A percentile compares a stretch with the other conserved stretches of the same genome.
phyloP scores from a whole-genome alignment of 2,113 vertebrate genomes.

The Myrmecobius fasciatus region DNA sequence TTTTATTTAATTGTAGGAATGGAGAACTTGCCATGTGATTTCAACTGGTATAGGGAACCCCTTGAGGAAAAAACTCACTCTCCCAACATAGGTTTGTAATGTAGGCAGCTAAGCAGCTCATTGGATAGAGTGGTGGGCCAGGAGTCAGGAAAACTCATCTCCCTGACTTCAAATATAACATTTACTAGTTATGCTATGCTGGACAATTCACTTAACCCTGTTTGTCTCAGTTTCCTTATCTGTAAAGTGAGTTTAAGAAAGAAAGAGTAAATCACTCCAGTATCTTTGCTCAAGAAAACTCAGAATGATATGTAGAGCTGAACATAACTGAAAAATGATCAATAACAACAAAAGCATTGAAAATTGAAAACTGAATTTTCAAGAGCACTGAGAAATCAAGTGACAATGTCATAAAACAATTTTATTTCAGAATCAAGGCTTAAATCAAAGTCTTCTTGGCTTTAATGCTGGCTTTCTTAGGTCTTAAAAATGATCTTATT shows the following conservation, averaged over 20 bases:
- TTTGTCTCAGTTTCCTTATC: background rate
- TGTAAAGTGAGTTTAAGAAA: background rate
- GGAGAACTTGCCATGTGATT: background rate
- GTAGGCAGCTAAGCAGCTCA: background rate
- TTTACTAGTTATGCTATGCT: background rate
- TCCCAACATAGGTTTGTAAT: background rate
- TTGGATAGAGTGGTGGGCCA: background rate
- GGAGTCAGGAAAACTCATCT: background rate
- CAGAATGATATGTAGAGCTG: background rate
- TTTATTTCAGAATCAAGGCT: background rate
- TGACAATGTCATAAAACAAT: background rate
- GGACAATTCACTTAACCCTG: background rate
- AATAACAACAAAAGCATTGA: background rate
- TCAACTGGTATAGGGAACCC: background rate
- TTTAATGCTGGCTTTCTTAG: background rate
- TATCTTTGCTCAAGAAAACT: background rate
- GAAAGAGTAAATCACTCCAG: background rate
- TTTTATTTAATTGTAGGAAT: background rate
- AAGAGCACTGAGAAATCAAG: background rate
- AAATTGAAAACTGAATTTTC: background rate
- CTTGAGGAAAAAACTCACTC: background rate
- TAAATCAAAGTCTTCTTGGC: background rate
- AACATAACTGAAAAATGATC: background rate
- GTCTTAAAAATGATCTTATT: background rate
- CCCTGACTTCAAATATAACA: background rate